Conservation (phyloP, 2,888 invertebrate genomes). For the Celastrina argiolus region DNA sequence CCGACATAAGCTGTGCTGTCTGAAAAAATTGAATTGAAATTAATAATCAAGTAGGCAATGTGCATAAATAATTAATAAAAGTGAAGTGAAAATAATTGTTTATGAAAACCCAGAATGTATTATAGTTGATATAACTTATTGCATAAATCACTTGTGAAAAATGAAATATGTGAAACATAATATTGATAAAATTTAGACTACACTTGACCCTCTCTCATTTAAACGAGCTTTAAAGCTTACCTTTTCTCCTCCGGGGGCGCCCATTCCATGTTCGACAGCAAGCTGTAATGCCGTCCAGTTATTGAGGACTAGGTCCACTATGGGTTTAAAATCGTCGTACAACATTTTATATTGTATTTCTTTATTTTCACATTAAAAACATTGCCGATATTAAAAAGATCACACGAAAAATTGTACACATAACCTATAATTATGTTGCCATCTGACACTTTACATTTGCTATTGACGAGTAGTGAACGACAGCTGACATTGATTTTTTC, state of each 20-base stretch:
- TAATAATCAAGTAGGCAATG: too few relatives aligned
- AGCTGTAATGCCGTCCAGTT: conserved; percentile 85
- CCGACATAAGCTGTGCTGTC: conserved; percentile 81
- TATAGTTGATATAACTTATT: too few relatives aligned
- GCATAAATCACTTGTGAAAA: too few relatives aligned
- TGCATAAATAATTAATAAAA: too few relatives aligned
- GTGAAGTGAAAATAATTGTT: too few relatives aligned
- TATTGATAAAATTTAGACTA: too few relatives aligned
- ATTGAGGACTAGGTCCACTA: conserved; percentile 82
- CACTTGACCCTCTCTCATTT: not conserved
- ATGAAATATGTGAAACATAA: too few relatives aligned
- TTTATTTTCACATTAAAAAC: conserved; percentile 18
- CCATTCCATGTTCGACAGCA: conserved; percentile 86
- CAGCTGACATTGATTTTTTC: too few relatives aligned
- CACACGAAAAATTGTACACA: conserved; percentile 10
- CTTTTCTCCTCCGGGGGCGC: conserved; percentile 82
- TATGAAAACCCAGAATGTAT: too few relatives aligned
- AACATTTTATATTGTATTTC: conserved; percentile 33
- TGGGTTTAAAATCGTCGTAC: conserved; percentile 75
- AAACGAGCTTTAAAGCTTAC: conserved; percentile 48
- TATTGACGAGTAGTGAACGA: too few relatives aligned
- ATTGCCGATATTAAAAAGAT: not conserved
- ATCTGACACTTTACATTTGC: not conserved
- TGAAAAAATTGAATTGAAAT: conserved; percentile 39
- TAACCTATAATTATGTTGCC: not conserved